Evolutionary conservation across 2,797 vertebrate genomes (phyloP).

Genomic region (Delichon dasypus): DNA sequence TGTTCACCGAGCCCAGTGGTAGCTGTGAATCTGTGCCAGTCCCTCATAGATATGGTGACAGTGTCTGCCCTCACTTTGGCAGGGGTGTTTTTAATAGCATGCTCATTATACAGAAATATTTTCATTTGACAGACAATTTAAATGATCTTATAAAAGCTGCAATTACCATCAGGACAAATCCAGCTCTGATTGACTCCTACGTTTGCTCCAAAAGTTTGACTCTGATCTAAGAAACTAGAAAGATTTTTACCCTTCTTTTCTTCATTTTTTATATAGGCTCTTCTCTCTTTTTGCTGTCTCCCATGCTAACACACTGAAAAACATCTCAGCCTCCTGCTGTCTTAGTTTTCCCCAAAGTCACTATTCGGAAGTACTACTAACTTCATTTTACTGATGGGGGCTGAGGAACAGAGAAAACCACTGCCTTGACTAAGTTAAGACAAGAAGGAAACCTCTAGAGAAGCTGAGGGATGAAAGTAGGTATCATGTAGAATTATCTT

Average conservation of each 20-base stretch:
- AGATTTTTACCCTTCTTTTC: slow-evolving; percentile 13
- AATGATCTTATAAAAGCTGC: slow-evolving; percentile 63
- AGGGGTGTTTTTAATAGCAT: slow-evolving; percentile 64
- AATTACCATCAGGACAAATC: slow-evolving; percentile 69
- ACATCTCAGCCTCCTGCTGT: not conserved
- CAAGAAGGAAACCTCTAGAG: not conserved
- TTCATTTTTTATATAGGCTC: not conserved
- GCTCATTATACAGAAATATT: slow-evolving; percentile 71
- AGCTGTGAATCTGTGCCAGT: not conserved
- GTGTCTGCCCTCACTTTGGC: slow-evolving; percentile 47
- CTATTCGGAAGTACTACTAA: not conserved
- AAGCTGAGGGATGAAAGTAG: not conserved
- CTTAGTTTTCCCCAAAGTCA: not conserved
- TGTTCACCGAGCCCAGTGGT: not conserved
- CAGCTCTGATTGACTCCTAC: slow-evolving; percentile 64
- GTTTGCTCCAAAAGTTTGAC: slow-evolving; percentile 46
- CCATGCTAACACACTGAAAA: not conserved
- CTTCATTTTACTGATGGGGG: not conserved
- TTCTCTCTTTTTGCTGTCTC: not conserved
- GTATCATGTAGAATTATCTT: not conserved
- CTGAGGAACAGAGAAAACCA: not conserved
- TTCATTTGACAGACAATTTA: slow-evolving; percentile 71
- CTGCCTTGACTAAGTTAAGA: not conserved
- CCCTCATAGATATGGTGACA: slow-evolving; percentile 37
- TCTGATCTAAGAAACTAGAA: slow-evolving; percentile 17